Evolutionary conservation across 2,888 invertebrate species (phyloP).

Genomic region (Micoletzkya japonica): DNA sequence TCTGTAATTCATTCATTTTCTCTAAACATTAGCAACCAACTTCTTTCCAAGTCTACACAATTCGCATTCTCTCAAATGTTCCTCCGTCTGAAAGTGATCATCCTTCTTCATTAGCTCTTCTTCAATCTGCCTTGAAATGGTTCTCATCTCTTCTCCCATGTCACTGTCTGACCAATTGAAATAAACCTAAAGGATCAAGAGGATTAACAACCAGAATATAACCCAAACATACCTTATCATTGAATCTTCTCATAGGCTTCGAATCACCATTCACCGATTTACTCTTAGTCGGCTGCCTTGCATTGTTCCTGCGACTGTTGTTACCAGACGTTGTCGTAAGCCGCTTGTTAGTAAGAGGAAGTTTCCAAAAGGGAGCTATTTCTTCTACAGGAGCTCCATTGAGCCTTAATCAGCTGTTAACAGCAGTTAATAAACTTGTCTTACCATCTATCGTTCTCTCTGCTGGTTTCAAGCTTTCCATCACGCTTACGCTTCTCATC

Average conservation of each 20-base stretch:
- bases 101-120: not conserved
- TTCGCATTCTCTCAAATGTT: constrained; percentile 24
- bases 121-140: not conserved
- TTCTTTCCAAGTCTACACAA: constrained; percentile 23
- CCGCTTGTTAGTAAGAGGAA: too few relatives aligned
- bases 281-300: not conserved
- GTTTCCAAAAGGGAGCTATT: not conserved
- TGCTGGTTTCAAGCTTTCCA: too few relatives aligned
- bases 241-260: not conserved
- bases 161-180: constrained; percentile 20
- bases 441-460: constrained; percentile 7
- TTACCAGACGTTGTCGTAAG: not conserved
- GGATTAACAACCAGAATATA: not conserved
- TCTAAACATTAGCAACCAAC: not conserved
- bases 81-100: not conserved
- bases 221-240: constrained; percentile 14
- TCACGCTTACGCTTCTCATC: too few relatives aligned
- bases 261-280: not conserved
- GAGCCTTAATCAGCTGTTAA: not conserved
- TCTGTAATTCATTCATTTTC: not conserved
- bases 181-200: not conserved
- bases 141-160: not conserved
- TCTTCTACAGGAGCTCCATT: constrained; percentile 13
- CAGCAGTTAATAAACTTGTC: not conserved
- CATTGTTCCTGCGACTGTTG: not conserved